Conservation (phyloP, 2,113 vertebrate species). For the Dicentrarchus labrax region DNA sequence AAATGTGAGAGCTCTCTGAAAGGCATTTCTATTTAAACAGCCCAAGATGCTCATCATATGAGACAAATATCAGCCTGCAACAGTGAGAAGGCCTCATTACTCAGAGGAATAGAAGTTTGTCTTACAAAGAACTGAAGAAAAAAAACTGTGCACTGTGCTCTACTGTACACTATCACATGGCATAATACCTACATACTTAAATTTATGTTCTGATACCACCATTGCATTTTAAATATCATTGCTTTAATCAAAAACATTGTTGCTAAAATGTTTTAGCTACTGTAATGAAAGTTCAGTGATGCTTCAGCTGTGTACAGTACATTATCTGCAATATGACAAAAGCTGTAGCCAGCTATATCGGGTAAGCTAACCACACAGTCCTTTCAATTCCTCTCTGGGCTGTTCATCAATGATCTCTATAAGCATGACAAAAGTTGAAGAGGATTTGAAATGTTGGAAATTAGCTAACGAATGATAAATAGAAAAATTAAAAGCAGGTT, state of each 20-base stretch:
- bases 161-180: not conserved
- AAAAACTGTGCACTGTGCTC: not conserved
- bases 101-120: not conserved
- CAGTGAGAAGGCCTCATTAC: not conserved
- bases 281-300: not conserved
- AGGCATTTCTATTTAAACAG: not conserved
- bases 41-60: not conserved
- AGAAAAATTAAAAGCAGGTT: not conserved
- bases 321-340: not conserved
- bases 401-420: not conserved
- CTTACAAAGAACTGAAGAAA: not conserved
- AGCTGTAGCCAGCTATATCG: not conserved
- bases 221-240: not conserved
- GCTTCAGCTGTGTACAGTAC: not conserved
- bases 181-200: not conserved
- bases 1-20: not conserved
- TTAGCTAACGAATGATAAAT: not conserved
- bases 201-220: not conserved
- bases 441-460: not conserved
- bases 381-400: not conserved
- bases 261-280: not conserved
- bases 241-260: not conserved
- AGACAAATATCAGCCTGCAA: not conserved
- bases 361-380: not conserved
- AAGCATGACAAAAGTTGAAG: not conserved